Evolutionary conservation across 2,113 vertebrate genomes (phyloP).

Genomic region (Ornithorhynchus anatinus): DNA sequence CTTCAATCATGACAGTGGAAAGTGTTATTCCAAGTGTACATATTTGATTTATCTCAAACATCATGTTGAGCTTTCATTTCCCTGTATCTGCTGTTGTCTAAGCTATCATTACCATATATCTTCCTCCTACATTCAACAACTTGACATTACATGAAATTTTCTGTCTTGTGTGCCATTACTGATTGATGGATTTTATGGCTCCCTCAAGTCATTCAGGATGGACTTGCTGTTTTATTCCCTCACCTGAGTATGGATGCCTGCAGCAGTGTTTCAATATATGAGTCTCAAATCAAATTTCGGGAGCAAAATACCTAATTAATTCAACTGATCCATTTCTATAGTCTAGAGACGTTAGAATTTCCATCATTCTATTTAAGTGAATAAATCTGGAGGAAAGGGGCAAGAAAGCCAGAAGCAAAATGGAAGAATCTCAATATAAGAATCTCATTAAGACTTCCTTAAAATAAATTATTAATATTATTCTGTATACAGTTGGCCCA

Average conservation of each 20-base stretch:
- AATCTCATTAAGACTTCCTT: too few species aligned
- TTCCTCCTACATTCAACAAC: constrained; percentile 12
- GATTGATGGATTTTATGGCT: constrained; percentile 38
- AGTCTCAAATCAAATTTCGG: constrained; percentile 12
- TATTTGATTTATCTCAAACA: constrained; percentile 27
- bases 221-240: constrained; percentile 30
- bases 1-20: constrained; percentile 28
- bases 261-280: constrained; percentile 19
- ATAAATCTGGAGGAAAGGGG: background rate
- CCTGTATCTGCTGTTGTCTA: constrained; percentile 3
- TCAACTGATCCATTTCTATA: background rate
- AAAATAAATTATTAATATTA: too few species aligned
- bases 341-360: background rate
- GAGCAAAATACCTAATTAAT: constrained; percentile 9
- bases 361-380: background rate
- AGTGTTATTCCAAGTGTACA: background rate
- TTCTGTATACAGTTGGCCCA: too few species aligned
- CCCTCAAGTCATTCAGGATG: constrained; percentile 20
- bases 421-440: too few species aligned
- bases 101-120: constrained; percentile 26
- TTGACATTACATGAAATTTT: constrained; percentile 24
- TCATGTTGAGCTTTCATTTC: constrained; percentile 27
- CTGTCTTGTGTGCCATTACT: constrained; percentile 33
- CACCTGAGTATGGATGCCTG: constrained; percentile 4
- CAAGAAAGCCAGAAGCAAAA: background rate